A percentile compares a stretch with the other conserved stretches of the same genome.
These are phyloP conservation scores for Drosophila funebris DNA, from an alignment of 1,140 invertebrate species.

Conservation along the genomic window DNA sequence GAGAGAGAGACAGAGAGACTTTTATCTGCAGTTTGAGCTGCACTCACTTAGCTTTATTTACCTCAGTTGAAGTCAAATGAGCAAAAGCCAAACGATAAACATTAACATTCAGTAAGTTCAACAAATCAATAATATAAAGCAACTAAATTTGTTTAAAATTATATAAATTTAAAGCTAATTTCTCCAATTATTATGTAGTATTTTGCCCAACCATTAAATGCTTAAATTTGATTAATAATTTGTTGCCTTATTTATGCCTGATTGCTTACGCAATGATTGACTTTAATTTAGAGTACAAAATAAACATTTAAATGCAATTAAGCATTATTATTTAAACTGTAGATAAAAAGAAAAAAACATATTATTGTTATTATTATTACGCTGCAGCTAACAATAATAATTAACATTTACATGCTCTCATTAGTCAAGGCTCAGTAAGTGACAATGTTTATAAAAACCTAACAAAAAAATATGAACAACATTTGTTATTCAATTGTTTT, in stretches of 20 bases:
- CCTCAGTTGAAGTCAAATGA: conserved; percentile 5
- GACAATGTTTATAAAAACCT: not conserved
- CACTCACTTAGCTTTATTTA: conserved; percentile 32
- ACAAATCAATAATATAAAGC: not conserved
- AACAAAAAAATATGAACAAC: not conserved
- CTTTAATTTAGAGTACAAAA: too few species aligned
- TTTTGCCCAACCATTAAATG: not conserved
- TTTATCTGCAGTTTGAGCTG: conserved; percentile 9
- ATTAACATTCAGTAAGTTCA: not conserved
- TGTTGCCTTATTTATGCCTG: too few species aligned
- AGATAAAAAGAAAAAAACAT: not conserved
- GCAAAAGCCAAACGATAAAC: conserved; percentile 12
- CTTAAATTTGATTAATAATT: not conserved
- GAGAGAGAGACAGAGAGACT: conserved; percentile 18
- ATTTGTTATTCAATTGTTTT: not conserved
- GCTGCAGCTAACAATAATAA: not conserved
- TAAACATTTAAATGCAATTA: not conserved
- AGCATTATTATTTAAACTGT: not conserved
- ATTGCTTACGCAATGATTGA: too few species aligned
- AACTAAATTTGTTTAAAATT: not conserved
- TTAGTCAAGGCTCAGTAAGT: conserved; percentile 18
- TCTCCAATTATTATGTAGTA: not conserved
- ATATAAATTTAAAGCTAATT: not conserved
- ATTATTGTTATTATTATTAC: not conserved
- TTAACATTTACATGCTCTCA: not conserved